These are phyloP conservation scores for Tapirus terrestris DNA, from an alignment of 2,113 vertebrate species.

Conservation along the genomic window DNA sequence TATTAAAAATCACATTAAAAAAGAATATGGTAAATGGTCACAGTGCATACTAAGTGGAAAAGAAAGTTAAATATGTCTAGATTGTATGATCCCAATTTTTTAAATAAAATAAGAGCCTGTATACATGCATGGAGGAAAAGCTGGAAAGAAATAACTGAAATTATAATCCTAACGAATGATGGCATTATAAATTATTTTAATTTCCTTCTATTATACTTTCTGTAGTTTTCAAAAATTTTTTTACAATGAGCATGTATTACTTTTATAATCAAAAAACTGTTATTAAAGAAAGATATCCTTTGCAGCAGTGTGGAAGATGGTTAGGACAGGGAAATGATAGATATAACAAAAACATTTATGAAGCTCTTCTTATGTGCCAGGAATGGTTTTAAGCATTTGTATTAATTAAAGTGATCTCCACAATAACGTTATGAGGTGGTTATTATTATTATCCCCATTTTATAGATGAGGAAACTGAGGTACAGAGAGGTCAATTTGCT, in stretches of 20 bases:
- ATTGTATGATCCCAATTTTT: not conserved
- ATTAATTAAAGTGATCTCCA: not conserved
- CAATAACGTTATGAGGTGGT: not conserved
- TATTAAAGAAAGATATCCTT: not conserved
- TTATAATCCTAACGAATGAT: not conserved
- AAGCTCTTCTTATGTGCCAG: not conserved
- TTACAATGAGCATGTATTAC: not conserved
- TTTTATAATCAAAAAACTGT: not conserved
- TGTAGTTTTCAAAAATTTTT: not conserved
- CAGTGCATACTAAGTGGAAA: not conserved
- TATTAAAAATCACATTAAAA: not conserved
- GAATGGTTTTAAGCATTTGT: not conserved
- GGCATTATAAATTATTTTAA: not conserved
- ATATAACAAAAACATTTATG: not conserved
- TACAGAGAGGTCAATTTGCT: not conserved
- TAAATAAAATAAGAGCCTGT: not conserved
- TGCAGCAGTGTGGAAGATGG: not conserved
- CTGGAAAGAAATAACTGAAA: not conserved
- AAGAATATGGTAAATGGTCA: not conserved
- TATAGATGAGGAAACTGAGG: not conserved
- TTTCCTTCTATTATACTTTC: not conserved
- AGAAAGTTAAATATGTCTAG: not conserved
- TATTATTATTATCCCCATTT: not conserved
- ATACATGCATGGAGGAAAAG: not conserved
- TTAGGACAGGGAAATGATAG: not conserved